phyloP scores from a whole-genome alignment of 1,140 invertebrate species.

The Drosophila tristis region DNA sequence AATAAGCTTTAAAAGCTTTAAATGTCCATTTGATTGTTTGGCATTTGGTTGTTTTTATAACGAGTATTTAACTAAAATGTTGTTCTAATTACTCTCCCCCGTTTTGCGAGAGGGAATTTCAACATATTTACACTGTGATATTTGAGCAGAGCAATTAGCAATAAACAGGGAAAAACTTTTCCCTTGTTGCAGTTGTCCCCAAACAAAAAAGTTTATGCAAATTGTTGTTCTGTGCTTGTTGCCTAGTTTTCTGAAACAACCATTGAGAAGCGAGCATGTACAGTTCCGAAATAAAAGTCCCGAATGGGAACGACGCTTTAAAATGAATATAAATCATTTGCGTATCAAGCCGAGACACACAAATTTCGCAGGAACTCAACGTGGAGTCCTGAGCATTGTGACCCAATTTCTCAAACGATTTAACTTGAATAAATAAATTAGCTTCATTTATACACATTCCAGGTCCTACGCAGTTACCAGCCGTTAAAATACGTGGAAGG shows the following conservation, averaged over 20 bases:
- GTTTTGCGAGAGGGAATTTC: slow-evolving; percentile 30
- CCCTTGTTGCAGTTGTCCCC: neutral
- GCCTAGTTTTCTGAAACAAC: neutral
- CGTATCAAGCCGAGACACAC: slow-evolving; percentile 26
- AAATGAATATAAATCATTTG: slow-evolving; percentile 31
- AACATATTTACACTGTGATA: slow-evolving; percentile 18
- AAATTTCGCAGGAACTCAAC: slow-evolving; percentile 3
- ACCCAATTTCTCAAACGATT: slow-evolving; percentile 59
- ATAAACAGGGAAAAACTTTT: slow-evolving; percentile 24
- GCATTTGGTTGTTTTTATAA: neutral
- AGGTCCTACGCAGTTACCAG: too few relatives aligned
- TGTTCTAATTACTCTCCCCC: slow-evolving; percentile 11
- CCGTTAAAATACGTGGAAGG: slow-evolving; percentile 17
- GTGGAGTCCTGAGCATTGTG: slow-evolving; percentile 10
- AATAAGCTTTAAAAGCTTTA: slow-evolving; percentile 1
- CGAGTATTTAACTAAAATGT: neutral
- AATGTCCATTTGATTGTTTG: slow-evolving; percentile 5
- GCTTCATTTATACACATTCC: slow-evolving; percentile 34
- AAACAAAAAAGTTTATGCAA: slow-evolving; percentile 28
- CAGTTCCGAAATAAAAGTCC: neutral
- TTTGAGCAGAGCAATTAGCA: slow-evolving; percentile 51
- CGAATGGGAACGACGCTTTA: neutral
- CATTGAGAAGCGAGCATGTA: too few relatives aligned
- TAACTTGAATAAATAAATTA: slow-evolving; percentile 63
- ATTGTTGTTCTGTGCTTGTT: slow-evolving; percentile 8